phyloP scores from a whole-genome alignment of 1,140 invertebrate genomes.

The Lordiphosa stackelbergi region DNA sequence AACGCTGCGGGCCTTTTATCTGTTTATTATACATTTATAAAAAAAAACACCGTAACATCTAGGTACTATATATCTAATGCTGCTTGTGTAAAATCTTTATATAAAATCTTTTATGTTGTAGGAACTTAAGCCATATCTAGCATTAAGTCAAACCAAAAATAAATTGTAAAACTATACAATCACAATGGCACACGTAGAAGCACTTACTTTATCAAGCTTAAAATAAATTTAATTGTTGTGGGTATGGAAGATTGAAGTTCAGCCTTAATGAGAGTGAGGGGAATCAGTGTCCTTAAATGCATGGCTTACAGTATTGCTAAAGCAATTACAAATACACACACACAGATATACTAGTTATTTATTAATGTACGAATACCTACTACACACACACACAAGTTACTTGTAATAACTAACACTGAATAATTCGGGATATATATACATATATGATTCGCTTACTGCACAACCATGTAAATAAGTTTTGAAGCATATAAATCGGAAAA shows the following conservation, averaged over 20 bases:
- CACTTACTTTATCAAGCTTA: neutral
- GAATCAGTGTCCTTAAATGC: conserved; percentile 60
- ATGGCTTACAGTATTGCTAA: conserved; percentile 51
- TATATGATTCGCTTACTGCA: conserved; percentile 59
- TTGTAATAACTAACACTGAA: conserved; percentile 53
- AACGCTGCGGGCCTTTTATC: conserved; percentile 19
- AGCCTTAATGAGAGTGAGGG: conserved; percentile 3
- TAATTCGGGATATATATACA: conserved; percentile 6
- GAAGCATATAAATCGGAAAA: conserved; percentile 45
- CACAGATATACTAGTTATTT: conserved; percentile 26
- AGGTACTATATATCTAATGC: conserved; percentile 32
- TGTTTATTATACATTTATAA: conserved; percentile 9
- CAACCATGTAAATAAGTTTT: conserved; percentile 72
- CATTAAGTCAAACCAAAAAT: conserved; percentile 57
- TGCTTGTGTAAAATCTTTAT: conserved; percentile 54
- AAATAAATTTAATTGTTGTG: neutral
- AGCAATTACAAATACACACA: conserved; percentile 27
- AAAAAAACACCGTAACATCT: neutral
- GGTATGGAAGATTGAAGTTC: neutral
- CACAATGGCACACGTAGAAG: conserved; percentile 6
- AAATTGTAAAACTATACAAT: conserved; percentile 39
- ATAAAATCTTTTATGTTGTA: conserved; percentile 30
- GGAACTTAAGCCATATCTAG: conserved; percentile 52
- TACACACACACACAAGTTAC: conserved; percentile 24
- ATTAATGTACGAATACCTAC: conserved; percentile 52